These are phyloP conservation scores for Blastobasis lacticolella DNA, from an alignment of 2,888 invertebrate genomes.

Conservation along the genomic window DNA sequence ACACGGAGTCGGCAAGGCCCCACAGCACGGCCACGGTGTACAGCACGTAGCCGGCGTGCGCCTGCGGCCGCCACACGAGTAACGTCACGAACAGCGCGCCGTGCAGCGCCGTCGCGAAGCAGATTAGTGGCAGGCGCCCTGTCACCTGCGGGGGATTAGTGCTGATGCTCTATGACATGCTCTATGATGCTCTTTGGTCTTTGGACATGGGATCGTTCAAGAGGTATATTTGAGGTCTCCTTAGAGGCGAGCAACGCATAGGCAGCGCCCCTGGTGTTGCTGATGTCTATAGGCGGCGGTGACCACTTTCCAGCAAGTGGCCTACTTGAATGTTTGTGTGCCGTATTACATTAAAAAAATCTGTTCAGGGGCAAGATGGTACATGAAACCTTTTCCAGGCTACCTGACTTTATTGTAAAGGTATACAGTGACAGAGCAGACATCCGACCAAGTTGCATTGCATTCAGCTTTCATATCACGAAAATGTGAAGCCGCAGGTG, in stretches of 20 bases:
- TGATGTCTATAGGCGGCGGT: background rate
- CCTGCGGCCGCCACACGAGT: conserved; percentile 1
- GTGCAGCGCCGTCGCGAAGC: conserved; percentile 1
- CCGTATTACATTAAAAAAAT: no score
- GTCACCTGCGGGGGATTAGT: background rate
- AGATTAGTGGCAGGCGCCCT: background rate
- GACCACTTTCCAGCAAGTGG: no score
- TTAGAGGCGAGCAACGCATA: background rate
- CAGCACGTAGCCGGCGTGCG: background rate
- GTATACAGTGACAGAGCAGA: no score
- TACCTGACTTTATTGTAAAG: no score
- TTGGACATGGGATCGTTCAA: background rate
- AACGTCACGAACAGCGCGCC: background rate
- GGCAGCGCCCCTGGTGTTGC: background rate
- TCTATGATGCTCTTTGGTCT: background rate
- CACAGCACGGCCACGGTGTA: conserved; percentile 25
- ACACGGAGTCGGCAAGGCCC: conserved; percentile 70
- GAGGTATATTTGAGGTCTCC: background rate
- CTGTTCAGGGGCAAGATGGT: no score
- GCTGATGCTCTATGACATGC: no score
- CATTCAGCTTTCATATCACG: no score
- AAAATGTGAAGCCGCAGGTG: no score
- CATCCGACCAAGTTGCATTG: no score
- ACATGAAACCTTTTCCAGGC: no score
- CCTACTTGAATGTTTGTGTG: no score